Evolutionary conservation across 2,797 vertebrate genomes (phyloP), one percentile per base, ranked within the genome.

Genomic region (Anisognathus igniventris): DNA sequence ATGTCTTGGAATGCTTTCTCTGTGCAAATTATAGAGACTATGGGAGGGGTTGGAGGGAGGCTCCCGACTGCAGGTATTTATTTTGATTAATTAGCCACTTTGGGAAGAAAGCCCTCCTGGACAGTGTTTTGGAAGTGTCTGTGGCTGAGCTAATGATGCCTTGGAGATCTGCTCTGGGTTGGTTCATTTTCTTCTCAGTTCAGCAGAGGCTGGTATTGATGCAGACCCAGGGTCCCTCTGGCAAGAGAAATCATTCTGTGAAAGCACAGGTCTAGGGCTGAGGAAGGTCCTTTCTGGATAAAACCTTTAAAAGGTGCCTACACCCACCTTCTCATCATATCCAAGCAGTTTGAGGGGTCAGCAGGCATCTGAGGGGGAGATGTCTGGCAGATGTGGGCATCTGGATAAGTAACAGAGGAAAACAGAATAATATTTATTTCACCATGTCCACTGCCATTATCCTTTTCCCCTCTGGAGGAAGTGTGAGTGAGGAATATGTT

Each of bases 31-130:
- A 85, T 83, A 91, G 53, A 53, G 28, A 70, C 15, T 48, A 11
- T 47, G 44, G 64, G 35, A 14, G 42, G 27, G 5, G 6, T 7
- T n/a, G 20, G 45, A 39, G 74, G 58, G 68, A 56, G 40, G 39
- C 18, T 95, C 47, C 51, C 2, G 22, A 80, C 64, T 83, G 61
- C 40, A 94, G 83, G 78, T 88, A 91, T 95, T 96, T 94, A 86
- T 96, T 94, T 91, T 86, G 83, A 92, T 96, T 94, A 94, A 91
- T 96, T 95, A 89, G 40, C 70, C 42, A 84, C 86, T 94, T 89
- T 58, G 53, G 13, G 42, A 93, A 93, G 82, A 94, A 93, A 95
- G 28, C 27, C 47, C 33, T 78, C 53, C 54, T 81, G 68, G 65
- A 72, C 6, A 61, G 77, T 60, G 62, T 81, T 94, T 91, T 53